phyloP scores from a whole-genome alignment of 23 tunicate species.

The Halocynthia aurantium region DNA sequence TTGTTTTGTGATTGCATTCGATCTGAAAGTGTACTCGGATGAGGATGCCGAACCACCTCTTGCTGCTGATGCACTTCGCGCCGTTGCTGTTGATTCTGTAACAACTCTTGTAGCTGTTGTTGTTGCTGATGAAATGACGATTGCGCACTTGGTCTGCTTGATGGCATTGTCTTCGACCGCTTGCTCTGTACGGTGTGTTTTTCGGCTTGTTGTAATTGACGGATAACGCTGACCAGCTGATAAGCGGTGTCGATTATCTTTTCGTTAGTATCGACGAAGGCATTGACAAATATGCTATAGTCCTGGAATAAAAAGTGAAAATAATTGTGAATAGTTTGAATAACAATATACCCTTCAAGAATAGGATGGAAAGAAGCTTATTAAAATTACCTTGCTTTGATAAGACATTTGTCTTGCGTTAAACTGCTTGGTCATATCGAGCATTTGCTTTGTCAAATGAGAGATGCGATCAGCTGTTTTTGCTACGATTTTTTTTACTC shows the following conservation, averaged over 20 bases:
- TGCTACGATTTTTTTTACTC: conserved; percentile 5
- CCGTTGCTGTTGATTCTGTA: background rate
- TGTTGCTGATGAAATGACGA: background rate
- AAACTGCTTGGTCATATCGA: conserved; percentile 52
- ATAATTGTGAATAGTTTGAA: background rate
- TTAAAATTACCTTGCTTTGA: conserved; percentile 25
- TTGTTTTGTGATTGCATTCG: too few relatives aligned
- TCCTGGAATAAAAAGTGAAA: conserved; percentile 10
- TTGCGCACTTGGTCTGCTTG: background rate
- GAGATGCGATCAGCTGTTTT: conserved; percentile 33
- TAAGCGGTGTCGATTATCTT: conserved; percentile 14
- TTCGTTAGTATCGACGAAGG: conserved; percentile 17
- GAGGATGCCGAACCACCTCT: too few relatives aligned
- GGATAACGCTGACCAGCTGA: conserved; percentile 16
- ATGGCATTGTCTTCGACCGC: background rate
- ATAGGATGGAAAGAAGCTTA: too few relatives aligned
- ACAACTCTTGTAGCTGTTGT: background rate
- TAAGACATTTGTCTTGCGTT: conserved; percentile 13
- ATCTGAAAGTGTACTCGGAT: too few relatives aligned
- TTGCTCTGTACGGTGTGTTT: background rate
- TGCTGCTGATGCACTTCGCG: too few relatives aligned
- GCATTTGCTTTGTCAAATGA: conserved; percentile 25
- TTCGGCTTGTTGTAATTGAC: conserved; percentile 11
- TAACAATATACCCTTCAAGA: too few relatives aligned
- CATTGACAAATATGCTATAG: conserved; percentile 14